Evolutionary conservation across 2,888 invertebrate genomes (phyloP), one percentile per base, ranked within the genome.

Genomic region (Tortrix viridana): DNA sequence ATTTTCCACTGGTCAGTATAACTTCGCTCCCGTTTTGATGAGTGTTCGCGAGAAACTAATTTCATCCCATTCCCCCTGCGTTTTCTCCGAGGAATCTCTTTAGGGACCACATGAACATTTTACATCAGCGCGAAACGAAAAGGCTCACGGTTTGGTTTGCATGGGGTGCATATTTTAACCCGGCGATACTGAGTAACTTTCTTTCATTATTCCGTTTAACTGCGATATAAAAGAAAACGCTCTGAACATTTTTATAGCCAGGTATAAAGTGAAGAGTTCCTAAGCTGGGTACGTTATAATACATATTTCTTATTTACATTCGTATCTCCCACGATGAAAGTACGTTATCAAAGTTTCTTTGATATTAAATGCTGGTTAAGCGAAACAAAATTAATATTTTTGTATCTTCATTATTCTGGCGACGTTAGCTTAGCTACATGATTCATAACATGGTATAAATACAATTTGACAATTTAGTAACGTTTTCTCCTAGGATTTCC

Each of bases 161-260:
- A 63, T 58, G 58, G 63, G 63, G 63, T 63, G 58, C 57, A 63
- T 63, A 63, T 58, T 63, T 63, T 58, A 62, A 57, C 52, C 38
- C 23, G 37, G 58, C 47, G 53, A 53, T 57, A 23, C 57, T 62
- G 52, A 63, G 63, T 63, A 63, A 63, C 63, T 58, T 63, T 63
- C 63, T 63, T 63, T 63, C 63, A 63, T 63, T 63, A 58, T 63
- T 58, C 63, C 47, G 53, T 63, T 63, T 63, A 63, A 58, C 41
- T 58, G 53, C 41, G 52, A 41, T 53, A 58, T 63, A 58, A 63
- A 63, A 47, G 57, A 58, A 58, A 58, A 63, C 14, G 52, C 57
- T 53, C 57, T 50, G 57, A 63, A 63, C 52, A 53, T 58, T 57
- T 48, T 63, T 63, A 63, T 48, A 23, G 53, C 58, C 63, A 58